These are phyloP conservation scores for Tenrec ecaudatus DNA, from an alignment of 2,113 vertebrate genomes.

Conservation along the genomic window DNA sequence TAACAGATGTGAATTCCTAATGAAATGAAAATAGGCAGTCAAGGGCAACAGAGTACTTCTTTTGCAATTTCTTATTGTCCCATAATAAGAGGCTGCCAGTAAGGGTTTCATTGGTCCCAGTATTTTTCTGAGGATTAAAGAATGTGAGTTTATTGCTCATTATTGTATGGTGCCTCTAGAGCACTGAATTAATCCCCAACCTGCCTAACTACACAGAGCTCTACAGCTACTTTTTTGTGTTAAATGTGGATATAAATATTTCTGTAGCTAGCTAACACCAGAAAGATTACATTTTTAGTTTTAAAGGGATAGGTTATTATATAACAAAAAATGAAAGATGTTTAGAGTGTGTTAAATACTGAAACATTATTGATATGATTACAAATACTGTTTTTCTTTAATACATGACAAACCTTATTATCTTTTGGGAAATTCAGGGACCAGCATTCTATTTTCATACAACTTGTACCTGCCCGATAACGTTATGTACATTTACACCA, in stretches of 20 bases:
- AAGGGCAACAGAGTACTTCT: neutral
- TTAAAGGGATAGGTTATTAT: conserved; percentile 36
- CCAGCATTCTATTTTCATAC: neutral
- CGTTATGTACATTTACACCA: neutral
- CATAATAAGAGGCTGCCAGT: rapidly evolving
- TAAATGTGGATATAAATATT: conserved; percentile 24
- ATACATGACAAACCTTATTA: neutral
- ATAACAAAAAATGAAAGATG: neutral
- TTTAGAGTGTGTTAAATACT: neutral
- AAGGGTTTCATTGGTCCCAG: neutral
- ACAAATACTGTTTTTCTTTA: neutral
- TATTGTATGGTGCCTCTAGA: conserved; percentile 10
- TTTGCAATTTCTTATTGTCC: conserved; percentile 22
- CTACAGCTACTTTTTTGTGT: neutral
- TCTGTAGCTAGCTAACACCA: neutral
- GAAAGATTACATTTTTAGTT: neutral
- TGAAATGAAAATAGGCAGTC: neutral
- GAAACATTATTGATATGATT: neutral
- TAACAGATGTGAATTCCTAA: conserved; percentile 37
- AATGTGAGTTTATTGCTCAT: conserved; percentile 1
- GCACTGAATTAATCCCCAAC: neutral
- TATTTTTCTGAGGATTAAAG: conserved; percentile 15
- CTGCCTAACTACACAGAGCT: neutral
- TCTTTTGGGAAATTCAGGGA: neutral
- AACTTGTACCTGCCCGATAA: neutral